Conservation (phyloP, 2,888 invertebrate species). For the Tholera decimalis region DNA sequence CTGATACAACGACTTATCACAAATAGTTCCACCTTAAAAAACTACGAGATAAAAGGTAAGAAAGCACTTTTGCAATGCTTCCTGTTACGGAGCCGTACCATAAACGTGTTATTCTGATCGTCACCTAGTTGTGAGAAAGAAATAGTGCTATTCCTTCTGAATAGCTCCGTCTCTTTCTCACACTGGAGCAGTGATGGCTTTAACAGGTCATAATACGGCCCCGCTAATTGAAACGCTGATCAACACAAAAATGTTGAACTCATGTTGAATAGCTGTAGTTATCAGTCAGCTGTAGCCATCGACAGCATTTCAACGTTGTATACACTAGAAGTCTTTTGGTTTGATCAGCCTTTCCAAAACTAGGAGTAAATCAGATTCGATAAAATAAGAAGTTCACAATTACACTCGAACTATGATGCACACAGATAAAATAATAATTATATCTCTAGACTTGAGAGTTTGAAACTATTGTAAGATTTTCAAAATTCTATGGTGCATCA, state of each 20-base stretch:
- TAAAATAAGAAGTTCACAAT: not conserved
- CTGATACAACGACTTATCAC: constrained; percentile 36
- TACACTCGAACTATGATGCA: constrained; percentile 1
- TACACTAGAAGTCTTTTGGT: too few species aligned
- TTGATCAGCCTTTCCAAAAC: not conserved
- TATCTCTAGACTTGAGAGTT: too few species aligned
- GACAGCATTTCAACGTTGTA: not conserved
- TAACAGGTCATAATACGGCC: not conserved
- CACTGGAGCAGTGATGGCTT: not conserved
- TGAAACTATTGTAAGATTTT: not conserved
- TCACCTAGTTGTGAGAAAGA: not conserved
- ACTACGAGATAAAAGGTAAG: constrained; percentile 18
- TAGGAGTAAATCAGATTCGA: not conserved
- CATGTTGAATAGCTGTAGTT: not conserved
- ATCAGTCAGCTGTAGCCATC: not conserved
- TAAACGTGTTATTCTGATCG: not conserved
- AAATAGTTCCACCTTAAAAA: constrained; percentile 3
- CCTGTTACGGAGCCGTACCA: not conserved
- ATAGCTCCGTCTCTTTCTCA: not conserved
- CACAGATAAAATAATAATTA: constrained; percentile 1
- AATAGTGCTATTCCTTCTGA: not conserved
- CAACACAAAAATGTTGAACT: not conserved
- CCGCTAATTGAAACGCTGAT: not conserved
- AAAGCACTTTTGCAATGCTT: not conserved
- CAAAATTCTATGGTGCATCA: not conserved